phyloP scores from a whole-genome alignment of 1,140 invertebrate species.

The Harpegnathos saltator region DNA sequence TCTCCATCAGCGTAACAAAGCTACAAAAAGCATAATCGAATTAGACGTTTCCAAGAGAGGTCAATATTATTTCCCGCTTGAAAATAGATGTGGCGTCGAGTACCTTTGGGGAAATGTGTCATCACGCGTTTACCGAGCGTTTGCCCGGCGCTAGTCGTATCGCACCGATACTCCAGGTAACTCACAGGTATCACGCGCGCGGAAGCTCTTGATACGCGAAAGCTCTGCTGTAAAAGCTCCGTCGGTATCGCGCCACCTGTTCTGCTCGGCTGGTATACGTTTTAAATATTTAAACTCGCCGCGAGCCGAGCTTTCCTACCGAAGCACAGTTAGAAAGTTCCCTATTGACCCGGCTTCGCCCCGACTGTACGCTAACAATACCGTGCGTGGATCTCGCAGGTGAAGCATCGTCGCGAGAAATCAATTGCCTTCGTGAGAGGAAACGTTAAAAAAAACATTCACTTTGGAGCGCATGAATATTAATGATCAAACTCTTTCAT shows the following conservation, averaged over 20 bases:
- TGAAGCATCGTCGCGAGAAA: conserved; percentile 11
- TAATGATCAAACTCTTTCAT: conserved; percentile 22
- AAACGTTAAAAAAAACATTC: conserved; percentile 21
- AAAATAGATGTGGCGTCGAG: background rate
- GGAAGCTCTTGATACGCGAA: conserved; percentile 39
- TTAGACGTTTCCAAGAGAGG: background rate
- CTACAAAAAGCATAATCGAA: background rate
- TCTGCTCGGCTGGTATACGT: conserved; percentile 35
- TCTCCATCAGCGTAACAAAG: too few relatives aligned
- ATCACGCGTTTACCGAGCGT: background rate
- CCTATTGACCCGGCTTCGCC: conserved; percentile 59
- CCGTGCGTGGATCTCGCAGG: conserved; percentile 7
- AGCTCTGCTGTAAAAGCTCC: conserved; percentile 22
- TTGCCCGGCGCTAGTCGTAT: too few relatives aligned
- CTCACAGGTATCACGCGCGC: background rate
- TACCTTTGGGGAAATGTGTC: background rate
- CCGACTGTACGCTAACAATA: conserved; percentile 30
- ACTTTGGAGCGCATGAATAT: conserved; percentile 11
- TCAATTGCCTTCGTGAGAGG: background rate
- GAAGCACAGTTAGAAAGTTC: conserved; percentile 47
- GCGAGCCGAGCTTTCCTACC: conserved; percentile 38
- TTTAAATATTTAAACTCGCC: conserved; percentile 41
- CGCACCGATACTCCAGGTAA: background rate
- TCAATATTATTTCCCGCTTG: background rate
- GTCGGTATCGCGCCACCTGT: conserved; percentile 68